phyloP scores from a whole-genome alignment of 2,888 invertebrate species.

The Colostygia pectinataria region DNA sequence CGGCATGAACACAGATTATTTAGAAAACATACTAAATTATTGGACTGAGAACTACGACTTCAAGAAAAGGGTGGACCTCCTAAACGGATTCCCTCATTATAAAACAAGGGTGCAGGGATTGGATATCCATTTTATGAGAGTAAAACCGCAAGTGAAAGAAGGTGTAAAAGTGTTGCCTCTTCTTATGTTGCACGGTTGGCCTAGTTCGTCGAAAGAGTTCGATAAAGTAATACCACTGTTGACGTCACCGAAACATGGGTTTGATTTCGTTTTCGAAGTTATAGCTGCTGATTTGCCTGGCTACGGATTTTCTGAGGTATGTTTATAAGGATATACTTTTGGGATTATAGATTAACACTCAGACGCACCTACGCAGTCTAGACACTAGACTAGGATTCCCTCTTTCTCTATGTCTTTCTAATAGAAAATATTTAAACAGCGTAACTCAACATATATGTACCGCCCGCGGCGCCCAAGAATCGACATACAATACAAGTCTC shows the following conservation, averaged over 20 bases:
- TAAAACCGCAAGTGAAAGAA: conserved; percentile 74
- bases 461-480: no score
- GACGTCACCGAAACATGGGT: conserved; percentile 77
- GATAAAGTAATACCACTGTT: conserved; percentile 88
- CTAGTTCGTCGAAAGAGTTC: conserved; percentile 92
- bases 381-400: no score
- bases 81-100: conserved; percentile 90
- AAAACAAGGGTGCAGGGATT: conserved; percentile 89
- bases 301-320: conserved; percentile 87
- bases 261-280: conserved; percentile 86
- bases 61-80: conserved; percentile 82
- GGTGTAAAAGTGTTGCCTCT: conserved; percentile 81
- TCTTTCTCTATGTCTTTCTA: no score
- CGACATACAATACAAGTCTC: no score
- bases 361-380: no score
- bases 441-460: no score
- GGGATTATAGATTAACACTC: no score
- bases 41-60: conserved; percentile 90
- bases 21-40: conserved; percentile 86
- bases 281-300: conserved; percentile 87
- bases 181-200: conserved; percentile 93
- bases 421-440: no score
- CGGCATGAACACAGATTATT: conserved; percentile 89
- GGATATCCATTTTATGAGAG: conserved; percentile 89
- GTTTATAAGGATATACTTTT: no score